Base-by-base conservation (phyloP, 2,113 vertebrate species). In the Tachycineta bicolor region DNA sequence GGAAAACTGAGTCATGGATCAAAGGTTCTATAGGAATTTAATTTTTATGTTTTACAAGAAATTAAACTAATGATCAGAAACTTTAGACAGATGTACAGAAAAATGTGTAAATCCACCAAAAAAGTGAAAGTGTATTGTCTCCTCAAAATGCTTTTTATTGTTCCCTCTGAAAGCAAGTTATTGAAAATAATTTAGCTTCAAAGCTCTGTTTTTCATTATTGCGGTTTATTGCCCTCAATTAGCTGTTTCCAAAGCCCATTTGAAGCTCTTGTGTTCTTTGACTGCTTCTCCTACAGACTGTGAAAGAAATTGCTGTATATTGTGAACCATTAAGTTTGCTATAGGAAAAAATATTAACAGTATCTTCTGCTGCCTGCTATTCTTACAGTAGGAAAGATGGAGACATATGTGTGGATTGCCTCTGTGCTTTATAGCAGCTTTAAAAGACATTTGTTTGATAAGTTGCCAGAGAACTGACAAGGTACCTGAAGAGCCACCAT, bases 171-270 rank as follows among this genome's bases (percentile, higher is more conserved):
- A 95, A 94, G 21, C n/a, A 76, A 94, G 69, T 55, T 83, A 58
- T 23, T 78, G 71, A 78, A 92, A 90, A 52, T 73, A 70, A 37
- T 63, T 95, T 82, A 80, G 64, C 33, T 50, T 62, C 64, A 90
- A 90, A 90, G n/a, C 39, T 83, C 37, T 96, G 65, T 14, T 97
- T 97, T 95, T 96, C 80, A 89, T 95, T 94, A 90, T 86, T 95
- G 88, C 91, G 83, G 47, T 33, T 83, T 92, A 56, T 78, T 96
- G 77, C 52, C 46, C 60, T 60, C 37, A 52, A 65, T 84, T 82
- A 87, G 34, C 58, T 87, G 24, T 73, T 78, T 95, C 63, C 39
- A 83, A 96, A 93, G 70, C 18, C n/a, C 64, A 16, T 90, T 93
- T 0, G 3, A 93, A 96, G 71, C 15, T 47, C 41, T 19, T 56